These are phyloP conservation scores for Pelodiscus sinensis DNA, from an alignment of 2,113 vertebrate species.

Conservation along the genomic window DNA sequence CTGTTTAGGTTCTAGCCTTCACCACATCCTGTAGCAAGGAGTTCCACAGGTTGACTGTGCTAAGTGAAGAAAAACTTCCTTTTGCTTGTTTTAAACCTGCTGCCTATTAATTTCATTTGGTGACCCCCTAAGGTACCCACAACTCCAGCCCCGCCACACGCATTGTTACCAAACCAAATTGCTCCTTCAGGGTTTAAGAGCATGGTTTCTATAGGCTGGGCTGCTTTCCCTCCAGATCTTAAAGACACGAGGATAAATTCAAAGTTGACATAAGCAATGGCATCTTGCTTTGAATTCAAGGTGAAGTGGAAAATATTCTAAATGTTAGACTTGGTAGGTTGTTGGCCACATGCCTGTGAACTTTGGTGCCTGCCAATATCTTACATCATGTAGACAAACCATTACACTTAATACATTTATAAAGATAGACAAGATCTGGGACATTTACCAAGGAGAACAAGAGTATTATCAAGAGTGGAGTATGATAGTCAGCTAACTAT, in stretches of 20 bases:
- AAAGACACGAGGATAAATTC: neutral
- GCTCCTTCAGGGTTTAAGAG: neutral
- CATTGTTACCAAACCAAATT: neutral
- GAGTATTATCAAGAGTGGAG: neutral
- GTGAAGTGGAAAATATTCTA: fast-evolving
- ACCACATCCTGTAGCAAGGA: too few relatives aligned
- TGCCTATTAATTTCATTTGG: too few relatives aligned
- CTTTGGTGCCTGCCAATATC: neutral
- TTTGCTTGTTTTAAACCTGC: too few relatives aligned
- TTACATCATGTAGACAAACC: neutral
- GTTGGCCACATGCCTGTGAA: neutral
- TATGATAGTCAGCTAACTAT: neutral
- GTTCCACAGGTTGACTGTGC: too few relatives aligned
- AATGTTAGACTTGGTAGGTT: neutral
- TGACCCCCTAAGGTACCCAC: neutral
- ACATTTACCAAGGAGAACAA: neutral
- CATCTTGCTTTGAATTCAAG: fast-evolving
- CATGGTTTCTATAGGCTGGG: neutral
- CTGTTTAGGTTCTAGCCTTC: too few relatives aligned
- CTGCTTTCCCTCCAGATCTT: neutral
- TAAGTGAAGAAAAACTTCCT: too few relatives aligned
- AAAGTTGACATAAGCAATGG: neutral
- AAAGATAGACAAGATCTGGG: neutral
- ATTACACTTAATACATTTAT: neutral
- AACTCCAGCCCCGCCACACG: fast-evolving